These are phyloP conservation scores for Premnoplex brunnescens DNA, from an alignment of 2,797 vertebrate genomes.

Conservation along the genomic window DNA sequence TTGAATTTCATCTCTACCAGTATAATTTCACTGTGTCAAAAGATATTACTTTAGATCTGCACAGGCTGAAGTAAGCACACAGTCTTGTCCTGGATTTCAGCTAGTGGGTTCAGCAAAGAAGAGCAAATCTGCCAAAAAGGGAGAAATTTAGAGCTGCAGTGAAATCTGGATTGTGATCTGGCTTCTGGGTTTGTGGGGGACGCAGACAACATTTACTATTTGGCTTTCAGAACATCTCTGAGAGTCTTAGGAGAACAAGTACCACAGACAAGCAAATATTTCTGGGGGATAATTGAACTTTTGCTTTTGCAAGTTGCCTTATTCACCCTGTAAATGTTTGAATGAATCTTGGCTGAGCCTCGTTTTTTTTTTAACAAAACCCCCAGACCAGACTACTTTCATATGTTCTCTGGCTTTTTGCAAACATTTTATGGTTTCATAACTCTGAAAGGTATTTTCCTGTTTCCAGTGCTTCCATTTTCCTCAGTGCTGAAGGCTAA, in stretches of 20 bases:
- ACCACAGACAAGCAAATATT: not conserved
- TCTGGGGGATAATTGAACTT: not conserved
- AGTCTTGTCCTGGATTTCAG: not conserved
- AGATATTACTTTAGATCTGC: not conserved
- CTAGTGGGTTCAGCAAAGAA: not conserved
- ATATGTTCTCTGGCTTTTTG: not conserved
- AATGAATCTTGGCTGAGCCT: not conserved
- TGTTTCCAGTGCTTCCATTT: not conserved
- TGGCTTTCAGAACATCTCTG: not conserved
- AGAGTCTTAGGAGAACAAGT: not conserved
- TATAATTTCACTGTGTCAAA: not conserved
- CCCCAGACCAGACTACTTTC: not conserved
- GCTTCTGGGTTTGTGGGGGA: not conserved
- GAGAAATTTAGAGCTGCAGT: not conserved
- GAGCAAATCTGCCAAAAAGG: not conserved
- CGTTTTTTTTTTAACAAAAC: not conserved
- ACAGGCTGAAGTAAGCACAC: not conserved
- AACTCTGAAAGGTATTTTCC: conserved; percentile 10
- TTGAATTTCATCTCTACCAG: not conserved
- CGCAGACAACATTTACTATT: not conserved
- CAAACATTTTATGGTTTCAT: not conserved
- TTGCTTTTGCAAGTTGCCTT: not conserved
- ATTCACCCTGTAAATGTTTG: not conserved
- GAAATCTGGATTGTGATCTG: not conserved
- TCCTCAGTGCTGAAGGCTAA: not conserved